Base-by-base conservation (phyloP, 2,113 vertebrate genomes). In the Callithrix jacchus region DNA sequence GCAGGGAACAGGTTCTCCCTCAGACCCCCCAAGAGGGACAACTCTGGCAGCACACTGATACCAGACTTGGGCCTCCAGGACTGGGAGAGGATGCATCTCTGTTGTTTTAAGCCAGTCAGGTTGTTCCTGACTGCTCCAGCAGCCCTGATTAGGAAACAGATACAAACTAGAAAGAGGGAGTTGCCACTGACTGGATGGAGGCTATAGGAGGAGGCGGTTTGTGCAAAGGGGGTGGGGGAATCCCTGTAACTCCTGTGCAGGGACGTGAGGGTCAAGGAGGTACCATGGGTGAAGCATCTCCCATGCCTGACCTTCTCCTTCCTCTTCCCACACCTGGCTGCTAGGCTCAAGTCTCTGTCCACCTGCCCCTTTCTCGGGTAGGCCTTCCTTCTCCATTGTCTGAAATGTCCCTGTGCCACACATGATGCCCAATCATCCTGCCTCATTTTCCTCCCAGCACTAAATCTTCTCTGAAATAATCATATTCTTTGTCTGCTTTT, bases 1-100 rank as follows among this genome's bases (percentile, higher is more conserved):
- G 85, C 56, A 25, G 2, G 4, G 10, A 0, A 5, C 1, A 0
- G 5, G 17, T 18, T 12, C 13, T 42, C 52, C n/a, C 10, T 6
- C 9, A 27, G 49, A 7, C 40, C 8, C 40, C 49, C 37, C 56
- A 25, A n/a, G 14, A 68, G 77, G 37, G 81, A 40, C 49, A 0
- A 1, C 5, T 58, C 70, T 27, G 42, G 10, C 0, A 20, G 58
- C 13, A 2, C 54, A 66, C 14, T n/a, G n/a, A 73, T 9, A 0
- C 11, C 4, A 7, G 66, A 42, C 45, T 30, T 54, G 30, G 12
- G 42, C n/a, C 83, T 95, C 54, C 23, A 5, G 45, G 16, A 27
- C 54, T 6, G n/a, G 1, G 42, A 21, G 5, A 25, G 83, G 56
- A 18, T 32, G 20, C 3, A 5, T 2, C 6, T 49, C 42, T 23